Percentiles rank a stretch among this genome's conserved stretches.
Conservation (phyloP, 1,140 invertebrate genomes). For the Myzus persicae region DNA sequence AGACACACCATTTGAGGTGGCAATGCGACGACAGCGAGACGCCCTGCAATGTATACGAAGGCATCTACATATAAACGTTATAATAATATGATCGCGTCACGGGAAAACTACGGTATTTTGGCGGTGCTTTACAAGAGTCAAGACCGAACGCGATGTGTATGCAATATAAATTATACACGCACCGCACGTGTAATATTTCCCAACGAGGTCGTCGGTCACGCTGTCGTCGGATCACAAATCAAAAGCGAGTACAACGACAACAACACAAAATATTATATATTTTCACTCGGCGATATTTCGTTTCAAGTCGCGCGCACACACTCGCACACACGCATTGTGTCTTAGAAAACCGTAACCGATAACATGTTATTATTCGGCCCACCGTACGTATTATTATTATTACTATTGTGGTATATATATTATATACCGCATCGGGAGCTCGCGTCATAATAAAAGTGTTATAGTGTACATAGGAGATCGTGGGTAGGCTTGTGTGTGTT, state of each 20-base stretch:
- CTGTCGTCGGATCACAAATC: slow-evolving; percentile 6
- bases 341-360: neutral
- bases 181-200: neutral
- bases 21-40: neutral
- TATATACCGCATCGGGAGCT: neutral
- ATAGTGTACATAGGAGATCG: neutral
- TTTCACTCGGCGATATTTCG: neutral
- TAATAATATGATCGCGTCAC: neutral
- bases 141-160: neutral
- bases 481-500: too few species aligned
- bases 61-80: too few species aligned
- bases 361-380: neutral
- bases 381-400: neutral
- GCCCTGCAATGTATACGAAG: too few species aligned
- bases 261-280: neutral
- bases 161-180: neutral
- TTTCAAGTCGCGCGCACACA: neutral
- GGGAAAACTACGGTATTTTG: neutral
- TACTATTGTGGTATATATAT: neutral
- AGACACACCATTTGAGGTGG: too few species aligned
- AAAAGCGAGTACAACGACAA: neutral
- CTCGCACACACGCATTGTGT: neutral
- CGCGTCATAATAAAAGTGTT: neutral
- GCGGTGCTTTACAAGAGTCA: neutral
- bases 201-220: neutral